Base-by-base conservation (phyloP, 2,888 invertebrate species). In the Hofmannophila pseudospretella region DNA sequence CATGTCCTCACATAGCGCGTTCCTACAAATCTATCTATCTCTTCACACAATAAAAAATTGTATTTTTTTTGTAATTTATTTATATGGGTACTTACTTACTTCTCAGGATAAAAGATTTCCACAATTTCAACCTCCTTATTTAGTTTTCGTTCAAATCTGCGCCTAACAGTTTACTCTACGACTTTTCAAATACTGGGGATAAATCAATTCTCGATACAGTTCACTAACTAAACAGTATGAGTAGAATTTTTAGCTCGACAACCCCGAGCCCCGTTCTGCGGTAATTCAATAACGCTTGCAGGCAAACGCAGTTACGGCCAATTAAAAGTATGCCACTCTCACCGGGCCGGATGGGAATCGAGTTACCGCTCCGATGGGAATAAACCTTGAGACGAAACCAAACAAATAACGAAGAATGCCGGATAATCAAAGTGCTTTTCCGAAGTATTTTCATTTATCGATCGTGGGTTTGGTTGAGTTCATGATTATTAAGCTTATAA, bases 281-380 rank as follows among this genome's bases (percentile, higher is more conserved):
- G 75, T 82, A 82, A 85, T 75, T 79, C 70, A 75, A 84, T 85
- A 84, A 77, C 70, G 81, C 75, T 80, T 76, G 81, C 79, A 81
- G 76, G 74, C 65, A 74, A 80, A 84, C 74, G 74, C 71, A 79
- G 84, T 85, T 85, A 82, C 72, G 67, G 78, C 72, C 84, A 85
- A 84, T 84, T 86, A 86, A 84, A 85, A 84, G 85, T 84, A 73
- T 77, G 75, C 80, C 70, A 72, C 72, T 81, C 73, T 67, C 72
- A 67, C 69, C 72, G 74, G 68, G 63, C 57, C 58, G 49, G 64
- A 32, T 51, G 44, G 54, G 69, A 77, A 81, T 80, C 67, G 66
- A 79, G 75, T 81, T 82, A 81, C 72, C 54, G 58, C 52, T 58
- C 57, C 58, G 54, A 47, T 55, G 58, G 64, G 65, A 64, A 52